Conservation (phyloP, 1,140 invertebrate genomes). For the Pemphigus obesinymphae region DNA sequence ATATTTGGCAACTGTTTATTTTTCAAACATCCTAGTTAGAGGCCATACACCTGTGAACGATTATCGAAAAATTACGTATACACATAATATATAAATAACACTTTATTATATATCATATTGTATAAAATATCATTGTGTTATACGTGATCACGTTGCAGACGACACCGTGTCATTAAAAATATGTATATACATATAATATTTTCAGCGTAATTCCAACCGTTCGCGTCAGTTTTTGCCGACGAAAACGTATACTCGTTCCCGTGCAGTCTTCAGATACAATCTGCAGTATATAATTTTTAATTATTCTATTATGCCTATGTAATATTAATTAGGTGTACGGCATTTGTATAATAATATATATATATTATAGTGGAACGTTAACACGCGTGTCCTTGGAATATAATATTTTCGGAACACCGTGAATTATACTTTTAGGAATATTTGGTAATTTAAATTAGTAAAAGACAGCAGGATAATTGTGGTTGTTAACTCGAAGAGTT, state of each 20-base stretch:
- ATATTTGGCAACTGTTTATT: constrained; percentile 19
- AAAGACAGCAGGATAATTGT: neutral
- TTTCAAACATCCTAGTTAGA: constrained; percentile 14
- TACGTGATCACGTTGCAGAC: neutral
- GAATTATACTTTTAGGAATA: neutral
- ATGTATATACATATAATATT: no score
- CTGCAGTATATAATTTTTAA: no score
- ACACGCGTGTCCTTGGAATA: neutral
- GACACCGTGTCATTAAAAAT: no score
- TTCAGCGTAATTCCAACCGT: no score
- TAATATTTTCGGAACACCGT: neutral
- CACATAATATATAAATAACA: no score
- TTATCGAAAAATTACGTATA: neutral
- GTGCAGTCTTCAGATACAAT: no score
- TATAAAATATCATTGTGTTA: neutral
- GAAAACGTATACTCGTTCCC: no score
- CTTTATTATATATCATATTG: no score
- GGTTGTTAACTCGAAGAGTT: neutral
- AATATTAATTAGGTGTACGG: no score
- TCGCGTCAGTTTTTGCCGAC: no score
- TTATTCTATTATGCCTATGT: no score
- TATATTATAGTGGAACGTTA: neutral
- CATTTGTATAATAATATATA: neutral
- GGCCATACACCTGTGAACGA: constrained; percentile 16
- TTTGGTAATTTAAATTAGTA: constrained; percentile 1